Evolutionary conservation across 2,797 vertebrate species (phyloP).

Genomic region (Picus viridis): DNA sequence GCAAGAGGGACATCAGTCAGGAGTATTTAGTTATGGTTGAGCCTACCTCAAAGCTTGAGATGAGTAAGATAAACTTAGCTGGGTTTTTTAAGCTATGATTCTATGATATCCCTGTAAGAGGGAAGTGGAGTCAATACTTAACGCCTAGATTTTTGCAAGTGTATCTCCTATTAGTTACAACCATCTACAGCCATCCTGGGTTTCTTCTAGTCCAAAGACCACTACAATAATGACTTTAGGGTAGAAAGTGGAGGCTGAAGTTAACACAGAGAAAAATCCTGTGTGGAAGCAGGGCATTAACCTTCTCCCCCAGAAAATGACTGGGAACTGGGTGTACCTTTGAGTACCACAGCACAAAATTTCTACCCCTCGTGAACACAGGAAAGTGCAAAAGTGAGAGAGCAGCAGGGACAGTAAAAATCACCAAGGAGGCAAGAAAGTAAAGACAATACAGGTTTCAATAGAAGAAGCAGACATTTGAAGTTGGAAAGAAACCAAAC

Average conservation of each 20-base stretch:
- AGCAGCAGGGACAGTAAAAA: not conserved
- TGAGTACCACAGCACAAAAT: not conserved
- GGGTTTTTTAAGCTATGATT: not conserved
- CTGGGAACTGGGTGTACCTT: not conserved
- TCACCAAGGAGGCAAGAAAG: not conserved
- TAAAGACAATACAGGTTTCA: not conserved
- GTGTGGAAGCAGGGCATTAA: not conserved
- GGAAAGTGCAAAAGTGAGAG: not conserved
- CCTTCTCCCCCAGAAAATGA: not conserved
- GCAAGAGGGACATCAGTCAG: not conserved
- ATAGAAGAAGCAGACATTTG: not conserved
- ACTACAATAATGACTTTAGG: not conserved
- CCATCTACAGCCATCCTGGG: not conserved
- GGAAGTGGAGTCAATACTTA: not conserved
- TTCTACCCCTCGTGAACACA: not conserved
- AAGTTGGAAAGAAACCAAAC: not conserved
- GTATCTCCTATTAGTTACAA: not conserved
- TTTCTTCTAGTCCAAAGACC: not conserved
- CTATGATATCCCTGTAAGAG: not conserved
- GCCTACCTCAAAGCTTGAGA: not conserved
- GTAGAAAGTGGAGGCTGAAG: not conserved
- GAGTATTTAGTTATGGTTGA: not conserved
- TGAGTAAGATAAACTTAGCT: not conserved
- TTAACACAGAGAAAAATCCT: not conserved
- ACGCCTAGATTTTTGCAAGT: not conserved